These are phyloP conservation scores for Hemicentrotus pulcherrimus DNA, from an alignment of 35 echinoderm and acorn worm genomes.

Conservation along the genomic window DNA sequence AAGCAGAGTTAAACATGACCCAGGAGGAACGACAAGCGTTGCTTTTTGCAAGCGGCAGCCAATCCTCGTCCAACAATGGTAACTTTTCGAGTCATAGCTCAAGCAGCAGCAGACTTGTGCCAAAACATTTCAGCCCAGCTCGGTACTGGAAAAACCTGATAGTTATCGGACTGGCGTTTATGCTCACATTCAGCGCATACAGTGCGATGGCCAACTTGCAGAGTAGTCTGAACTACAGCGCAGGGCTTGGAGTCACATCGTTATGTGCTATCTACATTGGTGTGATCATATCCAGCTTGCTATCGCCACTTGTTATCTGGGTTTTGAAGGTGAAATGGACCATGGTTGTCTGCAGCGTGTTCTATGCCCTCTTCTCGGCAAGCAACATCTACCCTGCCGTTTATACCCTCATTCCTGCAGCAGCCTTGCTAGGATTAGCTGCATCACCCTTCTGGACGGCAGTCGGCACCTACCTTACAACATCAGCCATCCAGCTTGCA, in stretches of 20 bases:
- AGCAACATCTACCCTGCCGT: constrained; percentile 69
- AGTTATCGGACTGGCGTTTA: constrained; percentile 59
- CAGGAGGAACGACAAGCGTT: background rate
- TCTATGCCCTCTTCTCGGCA: constrained; percentile 65
- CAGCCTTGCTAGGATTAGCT: constrained; percentile 71
- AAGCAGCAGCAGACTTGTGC: constrained; percentile 3
- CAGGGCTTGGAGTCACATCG: constrained; percentile 66
- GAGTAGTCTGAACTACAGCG: constrained; percentile 71
- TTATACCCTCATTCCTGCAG: constrained; percentile 70
- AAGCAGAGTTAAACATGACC: background rate
- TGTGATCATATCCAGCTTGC: constrained; percentile 68
- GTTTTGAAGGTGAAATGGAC: constrained; percentile 78
- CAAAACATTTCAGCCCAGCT: constrained; percentile 24
- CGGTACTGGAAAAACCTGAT: constrained; percentile 79
- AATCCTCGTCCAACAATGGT: background rate
- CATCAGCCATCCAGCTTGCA: constrained; percentile 76
- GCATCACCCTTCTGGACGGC: constrained; percentile 83
- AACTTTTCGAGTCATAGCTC: background rate
- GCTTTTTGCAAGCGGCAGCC: background rate
- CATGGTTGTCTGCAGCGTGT: constrained; percentile 59
- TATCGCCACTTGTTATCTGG: constrained; percentile 74
- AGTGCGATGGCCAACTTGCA: constrained; percentile 84
- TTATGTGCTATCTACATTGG: constrained; percentile 77
- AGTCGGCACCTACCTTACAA: constrained; percentile 91
- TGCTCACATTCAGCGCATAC: constrained; percentile 84